phyloP scores from a whole-genome alignment of 2,113 vertebrate species.

The Etheostoma spectabile region DNA sequence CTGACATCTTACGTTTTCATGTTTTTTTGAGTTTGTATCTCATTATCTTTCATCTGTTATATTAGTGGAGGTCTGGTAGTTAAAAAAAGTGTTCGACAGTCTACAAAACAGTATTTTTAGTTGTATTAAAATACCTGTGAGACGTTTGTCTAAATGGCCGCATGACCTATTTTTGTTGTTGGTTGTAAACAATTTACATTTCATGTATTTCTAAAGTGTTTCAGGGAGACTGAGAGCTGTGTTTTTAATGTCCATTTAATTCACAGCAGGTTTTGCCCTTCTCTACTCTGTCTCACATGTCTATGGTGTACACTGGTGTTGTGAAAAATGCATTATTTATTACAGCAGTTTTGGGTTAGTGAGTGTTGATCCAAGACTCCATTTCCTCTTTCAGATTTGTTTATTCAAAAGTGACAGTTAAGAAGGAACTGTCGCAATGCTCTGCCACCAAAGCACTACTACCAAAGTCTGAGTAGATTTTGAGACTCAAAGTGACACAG shows the following conservation, averaged over 20 bases:
- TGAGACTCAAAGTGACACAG: slow-evolving; percentile 45
- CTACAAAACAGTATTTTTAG: neutral
- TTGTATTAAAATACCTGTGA: neutral
- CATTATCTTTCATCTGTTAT: neutral
- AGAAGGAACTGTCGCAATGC: slow-evolving; percentile 43
- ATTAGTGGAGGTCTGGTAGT: neutral
- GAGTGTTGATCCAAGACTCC: slow-evolving; percentile 70
- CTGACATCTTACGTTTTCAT: too few relatives aligned
- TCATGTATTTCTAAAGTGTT: slow-evolving; percentile 32
- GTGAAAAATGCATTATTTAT: slow-evolving; percentile 76
- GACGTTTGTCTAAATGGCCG: neutral
- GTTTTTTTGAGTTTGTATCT: neutral
- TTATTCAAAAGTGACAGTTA: slow-evolving; percentile 74
- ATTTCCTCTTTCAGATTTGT: slow-evolving; percentile 72
- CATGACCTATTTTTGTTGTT: slow-evolving; percentile 26
- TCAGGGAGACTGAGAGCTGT: slow-evolving; percentile 39
- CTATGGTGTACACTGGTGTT: slow-evolving; percentile 45
- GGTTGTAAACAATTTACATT: slow-evolving; percentile 31
- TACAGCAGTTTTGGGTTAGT: slow-evolving; percentile 53
- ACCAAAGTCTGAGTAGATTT: slow-evolving; percentile 61
- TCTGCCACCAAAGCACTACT: slow-evolving; percentile 37
- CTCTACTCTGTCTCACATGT: slow-evolving; percentile 39
- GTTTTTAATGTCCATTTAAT: slow-evolving; percentile 71
- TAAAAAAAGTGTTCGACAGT: neutral
- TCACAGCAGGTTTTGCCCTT: slow-evolving; percentile 56